A percentile compares a stretch with the other conserved stretches of the same genome.
phyloP scores from a whole-genome alignment of 2,113 vertebrate species.

The Carassius carassius region DNA sequence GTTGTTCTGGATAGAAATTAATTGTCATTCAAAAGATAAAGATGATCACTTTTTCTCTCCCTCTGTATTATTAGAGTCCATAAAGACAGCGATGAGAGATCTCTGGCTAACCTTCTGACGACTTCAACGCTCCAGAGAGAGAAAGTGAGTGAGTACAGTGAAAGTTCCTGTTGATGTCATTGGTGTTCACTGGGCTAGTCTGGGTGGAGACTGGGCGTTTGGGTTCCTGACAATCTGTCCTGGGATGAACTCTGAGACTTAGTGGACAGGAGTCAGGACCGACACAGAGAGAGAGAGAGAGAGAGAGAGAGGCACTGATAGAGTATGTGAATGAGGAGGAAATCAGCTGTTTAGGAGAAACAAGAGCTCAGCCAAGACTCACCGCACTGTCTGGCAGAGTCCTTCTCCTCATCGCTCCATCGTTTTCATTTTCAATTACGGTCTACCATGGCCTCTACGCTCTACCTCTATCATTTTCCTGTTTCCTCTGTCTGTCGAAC shows the following conservation, averaged over 20 bases:
- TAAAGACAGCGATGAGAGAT: constrained; percentile 29
- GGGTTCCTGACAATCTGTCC: constrained; percentile 51
- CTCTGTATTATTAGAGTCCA: constrained; percentile 24
- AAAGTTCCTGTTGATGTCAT: constrained; percentile 33
- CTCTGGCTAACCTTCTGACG: constrained; percentile 30
- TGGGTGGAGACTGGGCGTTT: constrained; percentile 38
- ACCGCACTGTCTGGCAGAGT: constrained; percentile 48
- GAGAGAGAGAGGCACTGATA: constrained; percentile 32
- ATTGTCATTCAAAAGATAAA: constrained; percentile 9
- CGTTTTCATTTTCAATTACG: constrained; percentile 33
- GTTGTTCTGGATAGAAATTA: not conserved
- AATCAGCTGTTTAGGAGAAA: constrained; percentile 56
- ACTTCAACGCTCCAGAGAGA: constrained; percentile 3
- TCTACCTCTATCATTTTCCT: constrained; percentile 16
- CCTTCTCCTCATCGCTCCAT: constrained; percentile 12
- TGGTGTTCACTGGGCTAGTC: constrained; percentile 22
- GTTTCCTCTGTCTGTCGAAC: constrained; percentile 31
- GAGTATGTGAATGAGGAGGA: constrained; percentile 48
- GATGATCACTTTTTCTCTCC: not conserved
- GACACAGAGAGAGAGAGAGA: constrained; percentile 40
- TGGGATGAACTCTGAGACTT: constrained; percentile 42
- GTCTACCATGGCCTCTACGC: not conserved
- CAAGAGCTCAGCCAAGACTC: constrained; percentile 51
- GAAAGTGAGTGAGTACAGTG: constrained; percentile 12
- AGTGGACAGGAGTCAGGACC: constrained; percentile 37